Evolutionary conservation across 2,113 vertebrate species (phyloP).

Genomic region (Eubucco bourcierii): DNA sequence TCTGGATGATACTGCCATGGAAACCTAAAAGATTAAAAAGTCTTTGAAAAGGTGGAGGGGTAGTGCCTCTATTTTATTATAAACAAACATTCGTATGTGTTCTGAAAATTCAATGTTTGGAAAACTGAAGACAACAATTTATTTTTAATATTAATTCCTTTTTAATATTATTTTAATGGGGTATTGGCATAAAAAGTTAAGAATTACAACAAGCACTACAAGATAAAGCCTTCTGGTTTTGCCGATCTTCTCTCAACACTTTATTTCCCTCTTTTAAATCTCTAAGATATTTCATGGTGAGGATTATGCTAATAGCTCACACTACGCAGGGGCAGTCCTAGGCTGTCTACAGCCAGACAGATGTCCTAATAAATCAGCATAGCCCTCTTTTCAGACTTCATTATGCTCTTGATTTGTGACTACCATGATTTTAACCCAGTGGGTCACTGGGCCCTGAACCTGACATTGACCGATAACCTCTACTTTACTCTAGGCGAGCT

Average conservation of each 20-base stretch:
- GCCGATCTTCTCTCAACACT: conserved; percentile 22
- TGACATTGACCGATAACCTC: conserved; percentile 64
- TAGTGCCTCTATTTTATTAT: conserved; percentile 26
- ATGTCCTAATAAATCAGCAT: conserved; percentile 67
- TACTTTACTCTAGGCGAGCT: neutral
- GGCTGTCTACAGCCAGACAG: conserved; percentile 61
- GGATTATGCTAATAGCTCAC: conserved; percentile 59
- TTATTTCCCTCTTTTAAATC: conserved; percentile 22
- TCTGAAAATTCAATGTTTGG: conserved; percentile 18
- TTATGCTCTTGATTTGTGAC: conserved; percentile 68
- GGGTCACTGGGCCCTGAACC: conserved; percentile 64
- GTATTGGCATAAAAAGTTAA: neutral
- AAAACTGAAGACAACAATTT: conserved; percentile 2
- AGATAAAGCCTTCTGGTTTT: conserved; percentile 24
- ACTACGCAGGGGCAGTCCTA: neutral
- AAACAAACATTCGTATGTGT: conserved; percentile 22
- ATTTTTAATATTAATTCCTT: neutral
- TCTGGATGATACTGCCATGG: neutral
- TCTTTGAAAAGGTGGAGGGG: conserved; percentile 15
- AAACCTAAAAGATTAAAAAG: conserved; percentile 16
- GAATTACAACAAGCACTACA: neutral
- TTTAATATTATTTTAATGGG: neutral
- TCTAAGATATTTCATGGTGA: neutral
- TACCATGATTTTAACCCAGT: conserved; percentile 34
- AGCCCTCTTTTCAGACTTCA: conserved; percentile 63